Evolutionary conservation across 2,888 invertebrate genomes (phyloP), one percentile per base, ranked within the genome.

Genomic region (Mythimna impura): DNA sequence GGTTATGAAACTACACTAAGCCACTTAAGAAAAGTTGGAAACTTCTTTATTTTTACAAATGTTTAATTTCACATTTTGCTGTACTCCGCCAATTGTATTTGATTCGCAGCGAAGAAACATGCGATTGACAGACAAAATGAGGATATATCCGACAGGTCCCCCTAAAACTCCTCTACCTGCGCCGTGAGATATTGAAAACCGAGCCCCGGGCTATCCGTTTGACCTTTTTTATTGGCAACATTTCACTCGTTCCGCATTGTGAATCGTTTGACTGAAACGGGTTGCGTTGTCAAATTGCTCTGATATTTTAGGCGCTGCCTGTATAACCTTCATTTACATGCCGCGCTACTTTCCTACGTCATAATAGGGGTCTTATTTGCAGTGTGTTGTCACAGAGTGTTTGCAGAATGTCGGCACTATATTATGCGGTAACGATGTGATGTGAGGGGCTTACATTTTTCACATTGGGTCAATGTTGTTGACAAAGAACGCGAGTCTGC

Each of bases 211-310:
- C 93, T 87, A 93, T 93, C 89, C 92, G 91, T 93, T 93, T 93
- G 94, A 94, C 94, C 94, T 94, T 94, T 94, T 94, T 94, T 94
- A 94, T 94, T 93, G 93, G 93, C 91, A 93, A 94, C 94, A 94
- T 95, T 94, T 94, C 93, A 95, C 94, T 93, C 91, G 93, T 92
- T 92, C 91, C 92, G 91, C 93, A 91, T 93, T 94, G 94, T 94
- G 92, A 91, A 91, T 89, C 92, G 90, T 90, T 91, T 91, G 90
- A 91, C 91, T 92, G 90, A 91, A 92, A 91, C 91, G 91, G 92
- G 91, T 91, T 90, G 91, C 90, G 91, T 92, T 93, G 93, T 94
- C 93, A 94, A 94, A 94, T 94, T 93, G 92, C 92, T 89, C 89
- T 91, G 91, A 92, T 93, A 92, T 93, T 93, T 92, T 90, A 93